A percentile compares a stretch with the other conserved stretches of the same genome.
Conservation (phyloP, 30 jellyfish, hydroid and myxozoan genomes). For the Aurelia aurita complex sp. Pacific region DNA sequence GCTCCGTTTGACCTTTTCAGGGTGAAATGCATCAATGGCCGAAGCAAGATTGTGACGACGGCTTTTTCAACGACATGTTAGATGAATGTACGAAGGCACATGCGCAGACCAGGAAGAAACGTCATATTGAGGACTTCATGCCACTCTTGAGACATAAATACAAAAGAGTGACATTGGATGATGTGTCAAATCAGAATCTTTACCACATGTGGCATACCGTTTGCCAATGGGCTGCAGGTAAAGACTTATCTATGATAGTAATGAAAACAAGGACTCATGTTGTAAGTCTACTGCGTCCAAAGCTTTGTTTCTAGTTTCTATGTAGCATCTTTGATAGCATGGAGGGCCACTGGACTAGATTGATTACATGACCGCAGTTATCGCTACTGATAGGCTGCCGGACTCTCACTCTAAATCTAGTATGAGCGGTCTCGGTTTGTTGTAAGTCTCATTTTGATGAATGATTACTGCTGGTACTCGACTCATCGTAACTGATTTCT, state of each 20-base stretch:
- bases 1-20: neutral
- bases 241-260: neutral
- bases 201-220: conserved; percentile 49
- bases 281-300: neutral
- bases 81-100: conserved; percentile 27
- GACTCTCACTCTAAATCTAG: too few relatives aligned
- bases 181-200: conserved; percentile 7
- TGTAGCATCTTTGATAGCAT: neutral
- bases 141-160: conserved; percentile 58
- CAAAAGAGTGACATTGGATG: conserved; percentile 19
- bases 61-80: conserved; percentile 63
- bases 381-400: too few relatives aligned
- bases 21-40: conserved; percentile 71
- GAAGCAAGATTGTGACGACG: conserved; percentile 56
- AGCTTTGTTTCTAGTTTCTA: neutral
- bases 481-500: too few relatives aligned
- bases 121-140: conserved; percentile 52
- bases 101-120: conserved; percentile 26
- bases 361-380: too few relatives aligned
- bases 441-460: too few relatives aligned
- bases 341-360: neutral
- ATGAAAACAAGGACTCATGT: neutral
- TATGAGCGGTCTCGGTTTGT: too few relatives aligned
- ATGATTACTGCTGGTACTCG: too few relatives aligned
- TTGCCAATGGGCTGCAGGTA: conserved; percentile 58